Conservation (phyloP, 2,113 vertebrate genomes). For the Hippocampus guttulatus region DNA sequence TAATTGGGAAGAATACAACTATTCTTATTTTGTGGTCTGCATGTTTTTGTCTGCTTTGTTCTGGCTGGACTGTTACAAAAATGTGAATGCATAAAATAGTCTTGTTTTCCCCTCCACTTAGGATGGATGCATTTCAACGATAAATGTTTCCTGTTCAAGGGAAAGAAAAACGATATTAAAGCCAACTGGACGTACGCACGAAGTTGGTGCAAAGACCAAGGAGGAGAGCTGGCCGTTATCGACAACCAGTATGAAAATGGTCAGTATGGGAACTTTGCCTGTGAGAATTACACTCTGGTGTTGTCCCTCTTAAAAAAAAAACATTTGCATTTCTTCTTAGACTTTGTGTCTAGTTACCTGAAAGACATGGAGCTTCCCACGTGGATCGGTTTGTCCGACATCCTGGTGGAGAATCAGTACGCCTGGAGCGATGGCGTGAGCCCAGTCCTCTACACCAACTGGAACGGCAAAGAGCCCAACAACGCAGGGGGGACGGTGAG, state of each 20-base stretch:
- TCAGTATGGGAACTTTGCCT: slow-evolving; percentile 14
- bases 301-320: not conserved
- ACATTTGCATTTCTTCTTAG: slow-evolving; percentile 31
- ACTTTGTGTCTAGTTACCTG: slow-evolving; percentile 75
- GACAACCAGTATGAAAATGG: slow-evolving; percentile 73
- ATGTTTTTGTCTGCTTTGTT: not conserved
- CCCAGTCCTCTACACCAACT: slow-evolving; percentile 73
- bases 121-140: slow-evolving; percentile 70
- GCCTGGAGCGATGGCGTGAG: slow-evolving; percentile 72
- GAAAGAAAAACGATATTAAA: slow-evolving; percentile 53
- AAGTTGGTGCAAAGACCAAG: slow-evolving; percentile 62
- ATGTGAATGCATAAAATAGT: not conserved
- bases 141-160: slow-evolving; percentile 76
- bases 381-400: slow-evolving; percentile 75
- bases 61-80: not conserved
- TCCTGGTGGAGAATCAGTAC: slow-evolving; percentile 64
- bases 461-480: slow-evolving; percentile 73
- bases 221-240: slow-evolving; percentile 68
- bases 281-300: not conserved
- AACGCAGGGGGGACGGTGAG: slow-evolving; percentile 63
- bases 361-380: slow-evolving; percentile 54
- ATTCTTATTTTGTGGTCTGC: too few relatives aligned
- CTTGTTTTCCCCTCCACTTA: slow-evolving; percentile 14
- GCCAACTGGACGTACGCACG: slow-evolving; percentile 64
- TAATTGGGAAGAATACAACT: too few relatives aligned